Base-by-base conservation (phyloP, 2,888 invertebrate species). In the Tillus elongatus region DNA sequence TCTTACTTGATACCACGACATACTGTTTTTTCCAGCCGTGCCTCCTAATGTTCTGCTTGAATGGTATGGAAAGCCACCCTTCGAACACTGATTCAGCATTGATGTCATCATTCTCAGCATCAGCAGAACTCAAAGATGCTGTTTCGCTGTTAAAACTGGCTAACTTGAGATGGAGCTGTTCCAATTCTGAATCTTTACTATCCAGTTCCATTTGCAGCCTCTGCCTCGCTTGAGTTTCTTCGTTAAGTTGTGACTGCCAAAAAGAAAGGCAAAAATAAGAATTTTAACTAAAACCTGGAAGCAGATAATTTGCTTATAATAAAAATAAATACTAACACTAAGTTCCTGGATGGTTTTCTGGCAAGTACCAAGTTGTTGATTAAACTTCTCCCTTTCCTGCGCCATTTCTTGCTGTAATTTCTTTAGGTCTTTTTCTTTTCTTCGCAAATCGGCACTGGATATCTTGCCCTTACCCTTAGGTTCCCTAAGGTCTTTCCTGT, bases 11-110 rank as follows among this genome's bases (percentile, higher is more conserved):
- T 32, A 96, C 95, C 30, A 96, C 93, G 30, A 96, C 93, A 64
- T 89, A 96, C 65, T 95, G 93, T 58, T 89, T 89, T 68, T 86
- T 88, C 96, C 96, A 97, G 33, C 95, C 95, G 64, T 93, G 92
- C 42, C 91, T 76, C 47, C 88, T 79, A 49, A 93, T 91, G 65
- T 96, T 96, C 66, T 92, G 91, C 60, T 91, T 92, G 62, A 86
- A 89, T 36, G 96, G 96, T 54, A 95, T 82, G 35, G 90, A 88
- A 41, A 97, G 75, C 92, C 93, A 96, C 39, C 96, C 96, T 66
- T 96, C 96, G 53, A 96, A 79, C 48, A 83, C 79, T 52, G 79
- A 77, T 58, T 85, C 85, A 50, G 75, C 70, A 54, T 74, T 75
- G 59, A 63, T 62, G 63, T 76, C 82, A 57, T 86, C 81, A 27